Base-by-base conservation (phyloP, 2,113 vertebrate species). In the Rhombomys opimus region DNA sequence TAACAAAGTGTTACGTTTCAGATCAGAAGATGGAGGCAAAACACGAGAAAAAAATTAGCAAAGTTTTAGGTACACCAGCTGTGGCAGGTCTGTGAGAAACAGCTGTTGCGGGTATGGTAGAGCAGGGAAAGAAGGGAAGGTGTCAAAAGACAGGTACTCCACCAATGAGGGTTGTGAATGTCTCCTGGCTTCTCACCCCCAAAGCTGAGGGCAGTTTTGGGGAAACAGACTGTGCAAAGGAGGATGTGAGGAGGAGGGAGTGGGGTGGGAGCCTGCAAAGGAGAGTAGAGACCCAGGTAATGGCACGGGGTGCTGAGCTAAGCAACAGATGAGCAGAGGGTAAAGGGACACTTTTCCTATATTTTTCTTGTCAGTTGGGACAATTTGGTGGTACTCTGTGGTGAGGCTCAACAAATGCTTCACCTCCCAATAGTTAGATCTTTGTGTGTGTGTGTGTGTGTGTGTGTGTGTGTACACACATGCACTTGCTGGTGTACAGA, bases 11-110 rank as follows among this genome's bases (percentile, higher is more conserved):
- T 78, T 75, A 35, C 68, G 91, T 94, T 93, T 94, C 57, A 65
- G 93, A 89, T 97, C 95, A 95, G 91, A 96, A 96, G 94, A 89
- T 93, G 82, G 93, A 97, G 94, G 92, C 91, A 96, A 86, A 92
- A 75, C 84, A 93, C 85, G 94, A 76, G 75, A 14, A 25, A 76
- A 46, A 75, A 22, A 22, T 4, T 38, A 84, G 46, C 78, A 67
- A 50, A 35, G 4, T 63, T 32, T 63, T 92, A 77, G 22, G 38
- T 52, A 25, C 38, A 3, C 1, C 78, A 84, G 59, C 80, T 70
- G 30, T 65, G 67, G 38, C 9, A 38, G 81, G 75, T 80, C 80
- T 84, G 46, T 93, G 50, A 78, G 30, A 89, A 76, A 78, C 41
- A 78, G 46, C 22, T 4, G 35, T 82, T 91, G 61, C 57, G 20